Base-by-base conservation (phyloP, 2,113 vertebrate genomes). In the Origma solitaria region DNA sequence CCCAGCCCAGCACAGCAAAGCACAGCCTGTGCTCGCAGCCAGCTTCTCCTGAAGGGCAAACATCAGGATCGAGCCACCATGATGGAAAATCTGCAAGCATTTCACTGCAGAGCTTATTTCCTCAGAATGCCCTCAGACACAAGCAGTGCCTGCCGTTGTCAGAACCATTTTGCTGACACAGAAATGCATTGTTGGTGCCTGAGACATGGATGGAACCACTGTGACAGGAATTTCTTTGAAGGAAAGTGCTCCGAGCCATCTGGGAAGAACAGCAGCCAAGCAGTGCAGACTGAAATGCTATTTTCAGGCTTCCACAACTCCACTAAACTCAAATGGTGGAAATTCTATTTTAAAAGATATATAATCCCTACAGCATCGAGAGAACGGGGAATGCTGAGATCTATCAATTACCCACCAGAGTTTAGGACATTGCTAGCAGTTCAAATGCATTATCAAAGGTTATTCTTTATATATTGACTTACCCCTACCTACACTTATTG, bases 111-210 rank as follows among this genome's bases (percentile, higher is more conserved):
- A 72, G 31, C 40, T 76, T 58, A 24, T 85, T 85, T 89, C 58
- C 47, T 47, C 44, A 11, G 37, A 57, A 90, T 9, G 51, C 10
- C 56, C 84, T 54, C 60, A 64, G 71, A 44, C 13, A 38, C 19
- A 13, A 54, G 37, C 18, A 4, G 50, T 62, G 51, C 47, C 51
- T 45, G 25, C 62, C 50, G 79, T 13, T 73, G 62, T 54, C 82
- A 80, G 76, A 54, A 58, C 15, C 31, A 14, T 50, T 93, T 76
- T 71, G 66, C 79, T 80, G 79, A 85, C 93, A 82, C 61, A 81
- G 38, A 49, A 90, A 87, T 25, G 49, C 54, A 30, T 6, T 64
- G 81, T 11, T 82, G 61, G 53, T 91, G 61, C 18, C 1, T 8
- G 5, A 49, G 50, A 81, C 2, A 19, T 47, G 35, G 2, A 8